Evolutionary conservation across 2,888 invertebrate genomes (phyloP).

Genomic region (Desoria tigrina): DNA sequence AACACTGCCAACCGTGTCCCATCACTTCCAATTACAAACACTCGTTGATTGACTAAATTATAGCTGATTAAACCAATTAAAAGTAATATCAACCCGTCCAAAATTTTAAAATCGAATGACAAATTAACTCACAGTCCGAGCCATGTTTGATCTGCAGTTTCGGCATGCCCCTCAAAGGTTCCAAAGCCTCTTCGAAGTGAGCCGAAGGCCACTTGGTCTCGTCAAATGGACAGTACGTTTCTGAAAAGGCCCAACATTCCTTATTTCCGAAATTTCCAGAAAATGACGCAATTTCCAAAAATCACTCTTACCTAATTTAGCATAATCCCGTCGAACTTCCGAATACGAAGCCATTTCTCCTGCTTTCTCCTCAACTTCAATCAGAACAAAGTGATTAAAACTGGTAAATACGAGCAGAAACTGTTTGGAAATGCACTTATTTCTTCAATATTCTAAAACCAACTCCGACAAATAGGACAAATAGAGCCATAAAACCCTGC

Average conservation of each 20-base stretch:
- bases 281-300: too few species aligned
- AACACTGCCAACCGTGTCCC: too few species aligned
- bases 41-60: too few species aligned
- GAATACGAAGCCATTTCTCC: slow-evolving; percentile 6
- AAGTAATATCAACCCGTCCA: too few species aligned
- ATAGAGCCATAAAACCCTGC: too few species aligned
- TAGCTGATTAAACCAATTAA: too few species aligned
- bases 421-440: neutral
- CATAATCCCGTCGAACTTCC: neutral
- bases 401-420: neutral
- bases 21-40: too few species aligned
- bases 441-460: neutral
- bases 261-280: neutral
- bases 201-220: slow-evolving; percentile 9
- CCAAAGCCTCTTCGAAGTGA: slow-evolving; percentile 9
- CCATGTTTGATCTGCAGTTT: slow-evolving; percentile 11
- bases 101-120: too few species aligned
- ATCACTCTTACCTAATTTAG: slow-evolving; percentile 2
- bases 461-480: neutral
- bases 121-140: slow-evolving; percentile 1
- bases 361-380: too few species aligned
- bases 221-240: slow-evolving; percentile 1
- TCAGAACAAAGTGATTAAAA: neutral
- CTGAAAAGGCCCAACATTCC: neutral
- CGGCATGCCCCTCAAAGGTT: slow-evolving; percentile 4